Percentiles rank a stretch among this genome's conserved stretches.
Conservation (phyloP, 2,113 vertebrate species). For the Hydrochoerus hydrochaeris region DNA sequence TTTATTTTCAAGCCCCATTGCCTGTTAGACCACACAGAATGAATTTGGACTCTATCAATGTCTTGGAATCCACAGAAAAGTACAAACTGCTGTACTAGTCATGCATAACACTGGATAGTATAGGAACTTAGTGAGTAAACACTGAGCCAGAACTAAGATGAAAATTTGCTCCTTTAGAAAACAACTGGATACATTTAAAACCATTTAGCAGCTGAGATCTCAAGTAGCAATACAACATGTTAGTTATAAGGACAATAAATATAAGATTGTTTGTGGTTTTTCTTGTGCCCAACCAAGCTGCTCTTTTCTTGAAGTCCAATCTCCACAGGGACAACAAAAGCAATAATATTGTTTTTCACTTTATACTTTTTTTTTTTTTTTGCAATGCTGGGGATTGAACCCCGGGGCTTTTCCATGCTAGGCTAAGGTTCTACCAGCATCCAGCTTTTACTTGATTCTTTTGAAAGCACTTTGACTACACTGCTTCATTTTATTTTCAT, state of each 20-base stretch:
- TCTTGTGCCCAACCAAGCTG: not conserved
- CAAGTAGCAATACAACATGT: not conserved
- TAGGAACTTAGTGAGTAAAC: not conserved
- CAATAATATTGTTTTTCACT: not conserved
- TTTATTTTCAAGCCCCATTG: not conserved
- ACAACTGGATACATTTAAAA: not conserved
- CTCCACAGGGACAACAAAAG: not conserved
- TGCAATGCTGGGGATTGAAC: not conserved
- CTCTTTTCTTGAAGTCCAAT: not conserved
- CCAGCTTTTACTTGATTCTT: not conserved
- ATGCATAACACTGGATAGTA: not conserved
- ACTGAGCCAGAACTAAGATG: not conserved
- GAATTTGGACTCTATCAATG: not conserved
- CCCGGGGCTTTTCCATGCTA: not conserved
- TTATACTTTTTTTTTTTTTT: not conserved
- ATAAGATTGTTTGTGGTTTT: not conserved
- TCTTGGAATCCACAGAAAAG: not conserved
- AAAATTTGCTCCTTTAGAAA: not conserved
- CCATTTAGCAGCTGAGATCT: slow-evolving; percentile 19
- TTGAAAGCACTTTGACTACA: not conserved
- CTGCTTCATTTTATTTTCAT: not conserved
- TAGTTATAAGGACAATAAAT: not conserved
- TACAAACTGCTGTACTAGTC: not conserved
- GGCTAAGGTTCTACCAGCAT: too few species aligned
- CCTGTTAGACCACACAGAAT: not conserved